phyloP scores from a whole-genome alignment of 92 coral and sea anemone species.

The Phymanthus crucifer region DNA sequence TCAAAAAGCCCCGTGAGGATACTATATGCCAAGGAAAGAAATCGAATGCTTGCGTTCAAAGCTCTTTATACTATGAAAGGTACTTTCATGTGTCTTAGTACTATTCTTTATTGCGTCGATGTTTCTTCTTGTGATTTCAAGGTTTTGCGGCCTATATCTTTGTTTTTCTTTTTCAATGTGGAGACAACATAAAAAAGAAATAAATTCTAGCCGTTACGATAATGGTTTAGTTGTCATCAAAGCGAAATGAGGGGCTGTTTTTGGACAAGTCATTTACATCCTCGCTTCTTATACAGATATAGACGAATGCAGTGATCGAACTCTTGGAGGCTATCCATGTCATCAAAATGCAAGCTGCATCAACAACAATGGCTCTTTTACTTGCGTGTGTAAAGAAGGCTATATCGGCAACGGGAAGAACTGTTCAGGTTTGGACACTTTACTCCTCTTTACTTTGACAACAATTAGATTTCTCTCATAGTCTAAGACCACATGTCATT shows the following conservation, averaged over 20 bases:
- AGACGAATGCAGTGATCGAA: constrained; percentile 29
- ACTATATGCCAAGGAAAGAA: neutral
- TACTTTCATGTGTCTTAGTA: neutral
- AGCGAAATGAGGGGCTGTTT: no score
- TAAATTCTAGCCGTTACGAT: no score
- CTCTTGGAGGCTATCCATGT: neutral
- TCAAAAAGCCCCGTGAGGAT: constrained; percentile 14
- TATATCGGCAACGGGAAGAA: constrained; percentile 22
- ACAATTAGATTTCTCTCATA: no score
- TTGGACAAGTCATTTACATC: no score
- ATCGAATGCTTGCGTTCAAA: neutral
- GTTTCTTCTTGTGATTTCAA: neutral
- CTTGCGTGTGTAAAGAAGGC: constrained; percentile 23
- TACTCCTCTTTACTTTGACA: no score
- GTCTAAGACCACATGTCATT: no score
- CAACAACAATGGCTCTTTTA: constrained; percentile 22
- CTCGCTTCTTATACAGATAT: constrained; percentile 22
- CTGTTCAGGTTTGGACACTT: constrained; percentile 16
- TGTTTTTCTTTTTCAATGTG: no score
- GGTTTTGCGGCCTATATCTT: neutral
- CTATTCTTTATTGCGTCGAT: neutral
- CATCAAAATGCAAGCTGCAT: constrained; percentile 15
- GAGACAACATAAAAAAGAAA: no score
- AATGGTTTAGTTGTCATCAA: no score
- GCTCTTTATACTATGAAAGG: neutral